A percentile compares a stretch with the other conserved stretches of the same genome.
phyloP scores from a whole-genome alignment of 1,140 invertebrate species.

The Drosophila pectinifera region DNA sequence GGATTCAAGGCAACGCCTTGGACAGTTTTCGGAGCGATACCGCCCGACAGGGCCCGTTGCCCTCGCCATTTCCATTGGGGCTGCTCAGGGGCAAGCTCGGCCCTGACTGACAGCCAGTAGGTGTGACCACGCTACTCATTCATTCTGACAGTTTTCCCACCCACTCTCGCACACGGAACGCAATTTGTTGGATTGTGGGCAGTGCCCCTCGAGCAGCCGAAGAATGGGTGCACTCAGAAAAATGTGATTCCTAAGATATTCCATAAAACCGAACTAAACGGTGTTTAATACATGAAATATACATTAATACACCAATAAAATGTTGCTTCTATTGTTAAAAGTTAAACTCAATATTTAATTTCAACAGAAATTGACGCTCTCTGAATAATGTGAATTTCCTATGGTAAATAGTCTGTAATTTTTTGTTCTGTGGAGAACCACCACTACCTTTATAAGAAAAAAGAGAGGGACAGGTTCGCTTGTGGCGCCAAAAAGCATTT shows the following conservation, averaged over 20 bases:
- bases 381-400: too few relatives aligned
- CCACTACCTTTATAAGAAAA: conserved; percentile 51
- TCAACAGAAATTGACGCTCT: too few relatives aligned
- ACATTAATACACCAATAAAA: neutral
- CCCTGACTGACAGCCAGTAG: conserved; percentile 80
- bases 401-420: too few relatives aligned
- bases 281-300: too few relatives aligned
- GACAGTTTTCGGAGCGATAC: conserved; percentile 59
- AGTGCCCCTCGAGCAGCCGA: conserved; percentile 74
- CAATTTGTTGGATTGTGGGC: conserved; percentile 84
- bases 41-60: conserved; percentile 24
- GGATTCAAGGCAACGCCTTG: conserved; percentile 71
- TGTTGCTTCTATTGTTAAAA: too few relatives aligned
- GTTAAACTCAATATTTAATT: too few relatives aligned
- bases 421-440: conserved; percentile 40
- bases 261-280: too few relatives aligned
- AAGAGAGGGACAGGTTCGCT: conserved; percentile 59
- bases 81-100: conserved; percentile 42
- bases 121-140: conserved; percentile 84
- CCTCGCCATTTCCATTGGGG: conserved; percentile 34
- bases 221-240: conserved; percentile 14
- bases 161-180: conserved; percentile 80
- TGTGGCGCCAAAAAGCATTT: conserved; percentile 79
- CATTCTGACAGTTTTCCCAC: conserved; percentile 84
- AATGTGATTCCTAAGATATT: conserved; percentile 18